Conservation (phyloP, 2,797 vertebrate species). For the Mionectes olivaceus region DNA sequence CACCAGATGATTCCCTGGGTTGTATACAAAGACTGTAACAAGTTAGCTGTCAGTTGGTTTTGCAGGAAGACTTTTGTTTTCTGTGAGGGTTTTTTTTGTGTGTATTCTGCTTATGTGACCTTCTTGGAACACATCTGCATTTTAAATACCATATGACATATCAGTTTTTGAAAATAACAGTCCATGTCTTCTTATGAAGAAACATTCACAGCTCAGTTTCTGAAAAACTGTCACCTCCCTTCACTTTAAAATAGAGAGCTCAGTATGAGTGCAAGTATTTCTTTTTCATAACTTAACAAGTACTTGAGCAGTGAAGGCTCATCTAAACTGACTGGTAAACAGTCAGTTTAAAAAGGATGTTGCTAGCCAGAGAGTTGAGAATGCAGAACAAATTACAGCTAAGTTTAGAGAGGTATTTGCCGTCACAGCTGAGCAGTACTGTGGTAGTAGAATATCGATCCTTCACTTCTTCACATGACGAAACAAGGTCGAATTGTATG, state of each 20-base stretch:
- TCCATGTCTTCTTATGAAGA: background rate
- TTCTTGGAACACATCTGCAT: background rate
- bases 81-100: rapidly evolving
- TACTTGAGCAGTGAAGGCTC: background rate
- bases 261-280: background rate
- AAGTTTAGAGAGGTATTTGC: background rate
- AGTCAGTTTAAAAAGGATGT: background rate
- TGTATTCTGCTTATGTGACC: background rate
- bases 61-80: background rate
- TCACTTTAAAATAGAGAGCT: background rate
- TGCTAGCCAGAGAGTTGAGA: background rate
- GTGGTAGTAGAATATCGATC: background rate
- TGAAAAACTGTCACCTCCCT: background rate
- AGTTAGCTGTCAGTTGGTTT: background rate
- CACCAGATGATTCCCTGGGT: background rate
- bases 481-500: background rate
- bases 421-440: background rate
- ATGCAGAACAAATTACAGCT: background rate
- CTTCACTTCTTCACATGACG: background rate
- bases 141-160: background rate
- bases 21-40: background rate
- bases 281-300: background rate
- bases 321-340: background rate
- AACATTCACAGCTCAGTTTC: background rate
- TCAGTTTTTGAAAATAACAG: background rate